Evolutionary conservation across 23 tunicate species (phyloP).

Genomic region (Botrylloides violaceus): DNA sequence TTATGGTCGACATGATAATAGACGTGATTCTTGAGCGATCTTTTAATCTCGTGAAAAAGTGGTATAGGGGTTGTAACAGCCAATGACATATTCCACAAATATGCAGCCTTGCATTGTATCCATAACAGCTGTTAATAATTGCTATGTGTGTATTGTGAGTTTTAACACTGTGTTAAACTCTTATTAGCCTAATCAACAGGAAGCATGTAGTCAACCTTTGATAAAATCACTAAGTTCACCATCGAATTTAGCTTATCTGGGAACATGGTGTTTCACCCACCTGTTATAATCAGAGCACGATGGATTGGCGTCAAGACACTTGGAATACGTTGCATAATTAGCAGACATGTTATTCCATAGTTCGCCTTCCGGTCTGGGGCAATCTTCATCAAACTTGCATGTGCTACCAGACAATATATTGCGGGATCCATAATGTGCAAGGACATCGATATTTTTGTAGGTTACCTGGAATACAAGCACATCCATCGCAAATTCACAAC

Average conservation of each 20-base stretch:
- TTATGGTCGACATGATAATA: constrained; percentile 22
- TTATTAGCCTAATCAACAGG: too few relatives aligned
- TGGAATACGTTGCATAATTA: constrained; percentile 6
- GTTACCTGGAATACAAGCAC: neutral
- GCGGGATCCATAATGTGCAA: constrained; percentile 12
- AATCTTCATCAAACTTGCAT: constrained; percentile 20
- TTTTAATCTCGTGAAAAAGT: constrained; percentile 9
- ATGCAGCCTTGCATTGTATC: constrained; percentile 19
- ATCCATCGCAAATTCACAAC: neutral
- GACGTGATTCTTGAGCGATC: constrained; percentile 19
- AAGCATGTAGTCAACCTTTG: too few relatives aligned
- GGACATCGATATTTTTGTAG: constrained; percentile 2
- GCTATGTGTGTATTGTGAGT: too few relatives aligned
- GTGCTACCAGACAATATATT: constrained; percentile 12
- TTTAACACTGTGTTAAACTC: too few relatives aligned
- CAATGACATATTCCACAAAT: constrained; percentile 18
- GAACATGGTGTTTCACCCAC: constrained; percentile 1
- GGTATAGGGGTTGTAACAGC: constrained; percentile 14
- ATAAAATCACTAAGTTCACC: too few relatives aligned
- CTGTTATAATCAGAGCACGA: constrained; percentile 3
- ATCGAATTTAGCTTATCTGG: too few relatives aligned
- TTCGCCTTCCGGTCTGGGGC: constrained; percentile 7
- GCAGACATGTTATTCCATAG: constrained; percentile 12
- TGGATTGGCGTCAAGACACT: constrained; percentile 14
- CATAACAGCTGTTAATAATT: constrained; percentile 11